phyloP scores from a whole-genome alignment of 2,113 vertebrate genomes.

The Telmatochromis brichardi region DNA sequence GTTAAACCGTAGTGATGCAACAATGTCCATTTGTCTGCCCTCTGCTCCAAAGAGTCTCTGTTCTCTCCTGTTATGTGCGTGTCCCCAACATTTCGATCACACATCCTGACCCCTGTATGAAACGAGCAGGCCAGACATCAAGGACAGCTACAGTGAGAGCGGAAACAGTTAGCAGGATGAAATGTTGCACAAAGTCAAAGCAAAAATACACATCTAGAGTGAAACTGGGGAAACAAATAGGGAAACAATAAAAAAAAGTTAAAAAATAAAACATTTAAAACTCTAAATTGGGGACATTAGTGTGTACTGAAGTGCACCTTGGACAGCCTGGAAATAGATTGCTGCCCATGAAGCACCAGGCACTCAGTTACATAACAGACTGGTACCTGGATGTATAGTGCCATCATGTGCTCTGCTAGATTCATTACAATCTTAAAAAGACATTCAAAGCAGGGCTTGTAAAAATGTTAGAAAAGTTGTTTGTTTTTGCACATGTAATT shows the following conservation, averaged over 20 bases:
- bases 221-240: background rate
- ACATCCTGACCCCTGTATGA: background rate
- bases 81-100: background rate
- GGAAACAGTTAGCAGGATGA: background rate
- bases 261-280: background rate
- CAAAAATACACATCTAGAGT: background rate
- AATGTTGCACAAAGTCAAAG: background rate
- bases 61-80: background rate
- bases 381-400: slow-evolving; percentile 50
- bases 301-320: background rate
- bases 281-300: background rate
- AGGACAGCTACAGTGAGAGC: background rate
- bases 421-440: slow-evolving; percentile 24
- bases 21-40: slow-evolving; percentile 7
- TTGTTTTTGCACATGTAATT: background rate
- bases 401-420: slow-evolving; percentile 45
- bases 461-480: slow-evolving; percentile 2
- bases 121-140: background rate
- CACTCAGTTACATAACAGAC: background rate
- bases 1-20: slow-evolving; percentile 18
- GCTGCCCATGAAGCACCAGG: background rate
- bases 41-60: background rate
- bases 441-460: background rate
- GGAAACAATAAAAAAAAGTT: background rate
- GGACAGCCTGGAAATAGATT: background rate